These are phyloP conservation scores for Pseudolycoriella hygida DNA, from an alignment of 2,888 invertebrate genomes.

Conservation along the genomic window DNA sequence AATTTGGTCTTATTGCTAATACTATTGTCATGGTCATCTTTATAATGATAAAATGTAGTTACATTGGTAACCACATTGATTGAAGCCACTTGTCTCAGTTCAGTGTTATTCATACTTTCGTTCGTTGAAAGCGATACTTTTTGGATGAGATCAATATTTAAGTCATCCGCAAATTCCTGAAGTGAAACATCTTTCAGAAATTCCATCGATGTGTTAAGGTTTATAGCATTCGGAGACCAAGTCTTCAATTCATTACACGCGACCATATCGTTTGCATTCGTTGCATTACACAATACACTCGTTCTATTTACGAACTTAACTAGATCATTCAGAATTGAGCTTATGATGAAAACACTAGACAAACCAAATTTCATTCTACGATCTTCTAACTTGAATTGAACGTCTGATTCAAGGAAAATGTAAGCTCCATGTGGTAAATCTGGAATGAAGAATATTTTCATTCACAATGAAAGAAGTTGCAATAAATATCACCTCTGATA, in stretches of 20 bases:
- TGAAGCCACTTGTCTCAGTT: constrained; percentile 24
- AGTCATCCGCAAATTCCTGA: neutral
- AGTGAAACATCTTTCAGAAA: constrained; percentile 5
- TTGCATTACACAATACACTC: neutral
- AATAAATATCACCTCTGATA: constrained; percentile 17
- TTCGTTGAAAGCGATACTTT: constrained; percentile 2
- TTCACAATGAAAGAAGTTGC: neutral
- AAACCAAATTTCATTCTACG: constrained; percentile 16
- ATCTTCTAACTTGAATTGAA: constrained; percentile 16
- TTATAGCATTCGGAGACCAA: neutral
- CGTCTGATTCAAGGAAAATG: constrained; percentile 24
- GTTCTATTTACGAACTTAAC: constrained; percentile 21
- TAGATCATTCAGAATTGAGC: constrained; percentile 21
- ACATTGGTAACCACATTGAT: constrained; percentile 26
- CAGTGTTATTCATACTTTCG: constrained; percentile 16
- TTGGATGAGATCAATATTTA: constrained; percentile 7
- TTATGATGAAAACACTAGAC: constrained; percentile 21
- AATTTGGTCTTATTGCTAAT: constrained; percentile 25
- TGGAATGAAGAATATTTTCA: constrained; percentile 10
- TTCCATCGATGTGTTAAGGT: neutral
- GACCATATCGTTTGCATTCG: neutral
- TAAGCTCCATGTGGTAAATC: constrained; percentile 25
- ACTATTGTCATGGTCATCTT: constrained; percentile 16
- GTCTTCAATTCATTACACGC: constrained; percentile 9
- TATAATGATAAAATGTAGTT: constrained; percentile 27